Evolutionary conservation across 2,888 invertebrate species (phyloP), one percentile per base, ranked within the genome.

Genomic region (Dromius quadrimaculatus): DNA sequence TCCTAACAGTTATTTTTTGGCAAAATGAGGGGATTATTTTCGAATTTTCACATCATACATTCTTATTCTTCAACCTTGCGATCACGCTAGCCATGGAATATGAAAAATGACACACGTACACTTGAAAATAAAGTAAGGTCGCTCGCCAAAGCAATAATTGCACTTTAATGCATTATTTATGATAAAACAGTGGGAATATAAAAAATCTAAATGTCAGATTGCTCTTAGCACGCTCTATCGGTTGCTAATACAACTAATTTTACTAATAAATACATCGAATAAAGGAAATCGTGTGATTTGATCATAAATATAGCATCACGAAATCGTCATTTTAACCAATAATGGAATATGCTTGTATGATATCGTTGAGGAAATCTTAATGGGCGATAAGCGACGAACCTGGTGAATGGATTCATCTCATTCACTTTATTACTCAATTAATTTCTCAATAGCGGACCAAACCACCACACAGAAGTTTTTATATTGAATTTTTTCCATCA

Each of bases 151-250:
- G 66, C 66, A 66, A 57, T 66, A 57, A 54, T 66, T 66, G 57
- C 57, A 66, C 38, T 66, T 38, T 66, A 66, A 66, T 66, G 66
- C 66, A 66, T 66, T 66, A 66, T 66, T 66, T 66, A 66, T 66
- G 66, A 66, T 66, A 66, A 23, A 66, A 57, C 41, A 66, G 57
- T 66, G 57, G 43, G 54, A 57, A 66, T 57, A 65, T 32, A n/a
- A 66, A 54, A 66, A 66, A 66, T n/a, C 23, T 66, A 66, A 66
- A 66, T 66, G 66, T 66, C 57, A 66, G 38, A 66, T 57, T 54
- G 50, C 59, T 59, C n/a, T 59, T 34, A 36, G 11, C 19, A 59
- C 36, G 59, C 50, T 28, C 28, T 15, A 15, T 23, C 23, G 50
- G 15, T 2, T 13, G 28, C 23, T 11, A 54, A 28, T 28, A 54